phyloP scores from a whole-genome alignment of 2,797 vertebrate genomes.

The Phrynocephalus forsythii region DNA sequence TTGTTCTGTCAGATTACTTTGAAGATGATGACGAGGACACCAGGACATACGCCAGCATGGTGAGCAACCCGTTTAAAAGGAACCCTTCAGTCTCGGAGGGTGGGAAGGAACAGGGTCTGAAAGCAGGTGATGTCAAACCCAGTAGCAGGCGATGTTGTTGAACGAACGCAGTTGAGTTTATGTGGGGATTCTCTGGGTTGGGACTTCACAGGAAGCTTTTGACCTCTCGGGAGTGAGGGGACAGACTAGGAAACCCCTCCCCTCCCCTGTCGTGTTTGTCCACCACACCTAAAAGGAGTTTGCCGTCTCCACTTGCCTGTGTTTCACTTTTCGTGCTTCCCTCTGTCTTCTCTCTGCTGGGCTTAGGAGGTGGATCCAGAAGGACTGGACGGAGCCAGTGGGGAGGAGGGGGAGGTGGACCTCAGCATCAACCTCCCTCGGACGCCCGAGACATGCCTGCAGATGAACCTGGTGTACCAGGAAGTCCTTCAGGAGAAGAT shows the following conservation, averaged over 20 bases:
- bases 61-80: slow-evolving; percentile 25
- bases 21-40: slow-evolving; percentile 24
- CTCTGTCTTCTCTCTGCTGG: background rate
- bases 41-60: slow-evolving; percentile 44
- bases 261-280: background rate
- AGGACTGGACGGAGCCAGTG: slow-evolving; percentile 58
- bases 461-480: slow-evolving; percentile 96
- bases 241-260: background rate
- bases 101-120: no score
- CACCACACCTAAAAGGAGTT: background rate
- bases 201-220: background rate
- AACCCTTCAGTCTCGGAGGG: no score
- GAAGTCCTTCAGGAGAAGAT: slow-evolving; percentile 91
- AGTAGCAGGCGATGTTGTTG: no score
- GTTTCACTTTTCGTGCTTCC: background rate
- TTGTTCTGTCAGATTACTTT: slow-evolving; percentile 54
- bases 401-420: slow-evolving; percentile 65
- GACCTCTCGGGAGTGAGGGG: background rate
- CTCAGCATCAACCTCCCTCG: slow-evolving; percentile 76
- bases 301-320: background rate
- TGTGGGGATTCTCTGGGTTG: background rate
- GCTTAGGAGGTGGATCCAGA: slow-evolving; percentile 71
- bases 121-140: no score
- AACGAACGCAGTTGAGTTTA: no score
- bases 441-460: slow-evolving; percentile 88